A percentile compares a stretch with the other conserved stretches of the same genome.
Conservation (phyloP, 1,140 invertebrate genomes). For the Lordiphosa clarofinis region DNA sequence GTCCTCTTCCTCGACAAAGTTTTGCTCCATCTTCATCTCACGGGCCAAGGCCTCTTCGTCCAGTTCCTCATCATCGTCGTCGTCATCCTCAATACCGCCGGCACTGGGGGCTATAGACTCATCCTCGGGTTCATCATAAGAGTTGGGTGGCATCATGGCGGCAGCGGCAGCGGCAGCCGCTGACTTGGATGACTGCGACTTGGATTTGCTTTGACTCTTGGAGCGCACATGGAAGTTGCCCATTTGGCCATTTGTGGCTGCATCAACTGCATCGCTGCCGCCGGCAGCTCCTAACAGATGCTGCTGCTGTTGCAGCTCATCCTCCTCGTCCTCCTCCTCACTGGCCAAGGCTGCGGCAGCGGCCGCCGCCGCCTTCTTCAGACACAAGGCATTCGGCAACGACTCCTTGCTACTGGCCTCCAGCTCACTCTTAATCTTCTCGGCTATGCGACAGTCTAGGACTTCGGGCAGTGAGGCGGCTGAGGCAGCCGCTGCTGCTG, state of each 20-base stretch:
- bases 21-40: conserved; percentile 76
- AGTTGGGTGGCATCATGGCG: conserved; percentile 57
- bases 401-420: conserved; percentile 68
- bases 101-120: conserved; percentile 38
- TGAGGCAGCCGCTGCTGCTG: conserved; percentile 42
- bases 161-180: conserved; percentile 36
- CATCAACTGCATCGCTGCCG: conserved; percentile 43
- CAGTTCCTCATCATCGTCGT: conserved; percentile 74
- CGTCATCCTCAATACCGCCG: conserved; percentile 49
- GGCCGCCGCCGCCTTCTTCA: conserved; percentile 63
- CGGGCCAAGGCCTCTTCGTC: conserved; percentile 75
- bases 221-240: conserved; percentile 56
- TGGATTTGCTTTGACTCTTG: conserved; percentile 42
- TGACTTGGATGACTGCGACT: conserved; percentile 46
- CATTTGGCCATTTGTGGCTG: conserved; percentile 44
- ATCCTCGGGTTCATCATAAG: conserved; percentile 65
- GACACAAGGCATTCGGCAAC: conserved; percentile 61
- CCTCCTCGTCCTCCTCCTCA: conserved; percentile 55
- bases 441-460: conserved; percentile 76
- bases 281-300: no score
- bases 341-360: conserved; percentile 45
- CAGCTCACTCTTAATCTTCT: conserved; percentile 79
- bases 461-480: conserved; percentile 68
- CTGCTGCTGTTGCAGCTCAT: conserved; percentile 21
- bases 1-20: conserved; percentile 75